Base-by-base conservation (phyloP, 2,113 vertebrate genomes). In the Hemibagrus wyckioides region DNA sequence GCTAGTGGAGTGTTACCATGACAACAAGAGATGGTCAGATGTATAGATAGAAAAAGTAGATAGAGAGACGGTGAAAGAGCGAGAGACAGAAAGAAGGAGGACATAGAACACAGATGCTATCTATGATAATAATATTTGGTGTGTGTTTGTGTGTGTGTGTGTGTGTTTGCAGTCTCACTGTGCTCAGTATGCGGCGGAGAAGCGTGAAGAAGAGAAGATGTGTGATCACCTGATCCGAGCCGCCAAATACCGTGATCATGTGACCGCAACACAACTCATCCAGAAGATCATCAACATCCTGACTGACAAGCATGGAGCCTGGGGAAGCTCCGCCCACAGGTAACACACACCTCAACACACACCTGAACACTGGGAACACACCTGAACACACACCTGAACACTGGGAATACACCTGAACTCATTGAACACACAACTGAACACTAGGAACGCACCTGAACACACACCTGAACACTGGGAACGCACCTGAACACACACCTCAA, bases 261-360 rank as follows among this genome's bases (percentile, higher is more conserved):
- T 99, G 94, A 99, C 97, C 4, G 95, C 98, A 91, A 97, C 96
- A n/a, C 98, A 99, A 63, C 95, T 99, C 85, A 94, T 99, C 91
- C 98, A 99, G 95, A 99, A 99, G 94, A 98, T 99, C 79, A 94
- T 98, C 93, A 97, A 97, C 95, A 99, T 99, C 87, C 95, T 99
- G 90, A 99, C 96, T 33, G 98, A 99, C 94, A 99, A 98, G 91
- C 98, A 98, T 73, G 97, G 98, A 89, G 97, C 98, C 88, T 99
- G 98, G 98, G 98, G 97, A 83, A 95, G 89, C 93, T 97, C 97
- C 82, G 88, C 96, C 82, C 85, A 90, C 86, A 99, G 97, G 98
- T 99, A 97, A 87, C 50, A 15, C 50, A 15, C 73, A 25, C 41
- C 52, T 75, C 19, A 10, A 30, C 19, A 61, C 25, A 82, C 54